Base-by-base conservation (phyloP, 1,140 invertebrate genomes). In the Dryas iulia region DNA sequence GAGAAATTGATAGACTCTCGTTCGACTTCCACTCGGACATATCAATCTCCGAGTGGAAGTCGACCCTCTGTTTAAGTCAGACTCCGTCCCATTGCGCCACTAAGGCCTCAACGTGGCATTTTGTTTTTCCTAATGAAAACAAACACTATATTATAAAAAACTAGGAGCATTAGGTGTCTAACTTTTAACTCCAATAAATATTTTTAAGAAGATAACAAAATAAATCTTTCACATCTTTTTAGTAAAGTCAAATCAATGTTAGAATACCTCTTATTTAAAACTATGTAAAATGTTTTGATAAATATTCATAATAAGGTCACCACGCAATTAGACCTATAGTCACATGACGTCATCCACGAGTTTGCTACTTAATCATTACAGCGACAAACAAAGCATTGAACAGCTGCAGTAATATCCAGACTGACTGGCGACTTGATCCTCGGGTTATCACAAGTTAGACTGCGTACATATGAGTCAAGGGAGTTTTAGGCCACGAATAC, bases 371-470 rank as follows among this genome's bases (percentile, higher is more conserved):
- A 62, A 24, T 68, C 18, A n/a, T 47, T 57, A 64, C 54, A 24
- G 53, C 21, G 10, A 57, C 52, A 64, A 65, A 65, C 60, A 69
- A 59, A 70, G n/a, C 30, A 14, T 10, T 39, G 26, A 66, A 59
- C 61, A 74, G 61, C 58, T 74, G 56, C 66, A 53, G 14, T 26
- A 31, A 57, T 60, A 54, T 56, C 62, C 77, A 87, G 82, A 87
- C 81, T 78, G 76, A 73, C 72, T 85, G 81, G 80, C 84, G 83
- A 71, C 82, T 74, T 82, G 78, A 79, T 79, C 79, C 63, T 25
- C 54, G 68, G 83, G 84, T 88, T 88, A 88, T 88, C 84, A 56
- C 6, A n/a, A 18, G 25, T 39, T 52, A 25, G 25, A 21, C 30
- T 39, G 8, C 25, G n/a, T 58, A 26, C 24, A 59, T 59, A 11